These are phyloP conservation scores for Adoxophyes honmai DNA, from an alignment of 1,140 invertebrate genomes.

Conservation along the genomic window DNA sequence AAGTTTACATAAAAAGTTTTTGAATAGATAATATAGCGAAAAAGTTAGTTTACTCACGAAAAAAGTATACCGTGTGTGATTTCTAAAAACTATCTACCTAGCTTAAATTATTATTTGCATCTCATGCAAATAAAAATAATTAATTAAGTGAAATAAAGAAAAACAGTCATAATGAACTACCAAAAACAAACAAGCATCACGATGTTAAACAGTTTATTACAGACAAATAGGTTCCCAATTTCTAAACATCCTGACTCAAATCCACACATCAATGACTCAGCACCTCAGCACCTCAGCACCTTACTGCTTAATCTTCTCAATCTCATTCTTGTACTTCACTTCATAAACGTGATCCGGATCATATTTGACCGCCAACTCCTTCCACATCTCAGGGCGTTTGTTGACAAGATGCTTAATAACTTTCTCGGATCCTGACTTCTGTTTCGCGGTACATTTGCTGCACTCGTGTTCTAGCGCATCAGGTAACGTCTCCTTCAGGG, in stretches of 20 bases:
- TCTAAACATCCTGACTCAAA: neutral
- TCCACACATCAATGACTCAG: neutral
- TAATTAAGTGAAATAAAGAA: no score
- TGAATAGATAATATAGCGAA: no score
- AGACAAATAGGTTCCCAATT: neutral
- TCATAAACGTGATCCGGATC: slow-evolving; percentile 81
- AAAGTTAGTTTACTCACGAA: no score
- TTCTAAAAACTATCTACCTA: no score
- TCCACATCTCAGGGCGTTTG: slow-evolving; percentile 80
- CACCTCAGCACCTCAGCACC: no score
- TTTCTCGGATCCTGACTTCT: slow-evolving; percentile 79
- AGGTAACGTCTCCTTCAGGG: slow-evolving; percentile 83
- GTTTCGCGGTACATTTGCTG: slow-evolving; percentile 81
- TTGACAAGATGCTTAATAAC: slow-evolving; percentile 78
- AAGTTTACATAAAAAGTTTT: no score
- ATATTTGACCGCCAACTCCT: slow-evolving; percentile 79
- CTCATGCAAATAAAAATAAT: no score
- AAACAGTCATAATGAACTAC: no score
- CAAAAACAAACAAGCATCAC: no score
- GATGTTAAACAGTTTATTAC: slow-evolving; percentile 7
- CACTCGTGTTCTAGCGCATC: slow-evolving; percentile 83
- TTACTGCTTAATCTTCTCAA: slow-evolving; percentile 55
- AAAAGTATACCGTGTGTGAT: no score
- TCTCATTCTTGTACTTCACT: slow-evolving; percentile 77
- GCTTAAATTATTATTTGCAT: no score